phyloP scores from a whole-genome alignment of 2,888 invertebrate genomes.

The Zaprionus lineosus region DNA sequence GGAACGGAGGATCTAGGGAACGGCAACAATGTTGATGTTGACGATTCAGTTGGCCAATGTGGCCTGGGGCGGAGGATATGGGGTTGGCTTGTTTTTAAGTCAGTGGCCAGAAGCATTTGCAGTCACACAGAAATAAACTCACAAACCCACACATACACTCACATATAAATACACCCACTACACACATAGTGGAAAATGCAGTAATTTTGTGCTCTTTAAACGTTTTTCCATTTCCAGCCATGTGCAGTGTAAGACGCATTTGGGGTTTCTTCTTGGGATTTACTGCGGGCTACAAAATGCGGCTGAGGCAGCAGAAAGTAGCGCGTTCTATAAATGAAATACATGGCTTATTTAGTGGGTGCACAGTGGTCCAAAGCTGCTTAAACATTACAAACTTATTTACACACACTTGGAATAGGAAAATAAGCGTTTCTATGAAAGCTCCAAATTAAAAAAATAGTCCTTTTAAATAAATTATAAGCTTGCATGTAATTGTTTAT shows the following conservation, averaged over 20 bases:
- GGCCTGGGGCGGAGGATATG: background rate
- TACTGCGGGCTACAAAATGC: slow-evolving; percentile 18
- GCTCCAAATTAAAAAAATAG: background rate
- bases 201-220: slow-evolving; percentile 51
- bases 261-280: slow-evolving; percentile 23
- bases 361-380: slow-evolving; percentile 21
- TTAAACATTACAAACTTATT: background rate
- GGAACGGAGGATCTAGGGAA: slow-evolving; percentile 7
- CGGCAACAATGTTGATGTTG: slow-evolving; percentile 73
- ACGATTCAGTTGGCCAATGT: slow-evolving; percentile 63
- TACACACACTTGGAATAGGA: too few species aligned
- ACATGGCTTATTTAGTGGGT: slow-evolving; percentile 4
- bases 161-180: slow-evolving; percentile 23
- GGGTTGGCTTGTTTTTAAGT: slow-evolving; percentile 27
- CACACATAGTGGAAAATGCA: slow-evolving; percentile 18
- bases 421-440: too few species aligned
- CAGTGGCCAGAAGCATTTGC: slow-evolving; percentile 20
- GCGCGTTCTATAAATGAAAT: slow-evolving; percentile 15
- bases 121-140: slow-evolving; percentile 19
- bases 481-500: too few species aligned
- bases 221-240: slow-evolving; percentile 38
- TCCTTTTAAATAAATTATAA: too few species aligned
- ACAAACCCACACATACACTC: slow-evolving; percentile 6
- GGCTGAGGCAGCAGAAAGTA: slow-evolving; percentile 5
- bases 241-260: slow-evolving; percentile 7